Base-by-base conservation (phyloP, 2,797 vertebrate genomes). In the Enteromius viviparus region DNA sequence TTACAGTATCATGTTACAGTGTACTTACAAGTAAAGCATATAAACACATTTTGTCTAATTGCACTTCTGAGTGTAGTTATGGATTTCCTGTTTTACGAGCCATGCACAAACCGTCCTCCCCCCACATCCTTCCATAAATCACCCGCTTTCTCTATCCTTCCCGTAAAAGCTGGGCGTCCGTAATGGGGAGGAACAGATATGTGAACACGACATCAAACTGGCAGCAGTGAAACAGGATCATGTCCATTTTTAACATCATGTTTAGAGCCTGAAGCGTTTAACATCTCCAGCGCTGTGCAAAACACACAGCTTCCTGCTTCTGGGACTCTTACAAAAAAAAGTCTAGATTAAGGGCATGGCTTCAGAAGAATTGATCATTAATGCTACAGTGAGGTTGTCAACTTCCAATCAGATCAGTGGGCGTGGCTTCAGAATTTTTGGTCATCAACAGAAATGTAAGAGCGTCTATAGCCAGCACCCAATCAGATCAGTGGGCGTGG, bases 1-100 rank as follows among this genome's bases (percentile, higher is more conserved):
- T 21, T 82, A 42, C 70, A 82, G 40, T 76, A 66, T 47, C 42
- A 71, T 49, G 69, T 81, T 81, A 74, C 80, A 81, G 69, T 55
- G 51, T 80, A 71, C 71, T 82, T 68, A 76, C 80, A 55, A 65
- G 45, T 82, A 76, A 82, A 76, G 72, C 53, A 4, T 79, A 69
- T 80, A 69, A 64, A 76, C 51, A 66, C 65, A 75, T 84, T 68
- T 60, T 58, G 87, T 90, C 91, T 94, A 94, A 95, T 94, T 93
- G 93, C 93, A 94, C 93, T 95, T 94, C 87, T 89, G 90, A 89
- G 91, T 89, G 89, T 89, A 83, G 87, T 86, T 74, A 84, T 87
- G 87, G 64, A 79, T 79, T 85, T 87, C 76, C 87, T 81, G 81
- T 82, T 76, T 55, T 76, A 29, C 42, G 32, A 82, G 45, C 64